Evolutionary conservation across 2,113 vertebrate genomes (phyloP), one percentile per base, ranked within the genome.

Genomic region (Argyrosomus japonicus): DNA sequence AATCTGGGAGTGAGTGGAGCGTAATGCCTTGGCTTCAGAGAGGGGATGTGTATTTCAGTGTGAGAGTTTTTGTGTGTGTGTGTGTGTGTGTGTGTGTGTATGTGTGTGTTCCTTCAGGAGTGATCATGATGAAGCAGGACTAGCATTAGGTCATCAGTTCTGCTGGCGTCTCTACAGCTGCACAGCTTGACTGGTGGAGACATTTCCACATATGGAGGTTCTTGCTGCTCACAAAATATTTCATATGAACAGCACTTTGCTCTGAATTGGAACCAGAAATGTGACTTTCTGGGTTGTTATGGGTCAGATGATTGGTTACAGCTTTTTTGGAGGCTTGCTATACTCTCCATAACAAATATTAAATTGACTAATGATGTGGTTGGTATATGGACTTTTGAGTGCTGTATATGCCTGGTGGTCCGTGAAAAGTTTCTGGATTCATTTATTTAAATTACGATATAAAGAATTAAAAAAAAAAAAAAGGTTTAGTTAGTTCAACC

Each of bases 191-290:
- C 87, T 89, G 85, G 87, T 92, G 88, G 83, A 92, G 89, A 92
- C 80, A 93, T 93, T 84, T 92, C 90, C 91, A 87, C 88, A 93
- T 93, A 92, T 92, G 91, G 92, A 93, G 84, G 92, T 92, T 89
- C 87, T 92, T 65, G 68, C 54, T 63, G 77, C 82, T 86, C 82
- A 23, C 68, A 69, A 68, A 86, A 80, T 81, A 71, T 87, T 91
- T 90, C 57, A 77, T 60, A 58, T 51, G 56, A 81, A 57, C 75
- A 54, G 45, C 32, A 48, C 36, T 84, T 82, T 80, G 47, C 65
- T 80, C 68, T 56, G 13, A 89, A 83, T 60, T 68, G 74, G 74
- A 87, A 83, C 61, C 63, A 74, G 73, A 87, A 71, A 85, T 18
- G 51, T 10, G 8, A 85, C 68, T 74, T 67, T 87, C 19, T 45